A percentile compares a stretch with the other conserved stretches of the same genome.
These are phyloP conservation scores for Agapornis roseicollis DNA, from an alignment of 2,113 vertebrate species.

Conservation along the genomic window DNA sequence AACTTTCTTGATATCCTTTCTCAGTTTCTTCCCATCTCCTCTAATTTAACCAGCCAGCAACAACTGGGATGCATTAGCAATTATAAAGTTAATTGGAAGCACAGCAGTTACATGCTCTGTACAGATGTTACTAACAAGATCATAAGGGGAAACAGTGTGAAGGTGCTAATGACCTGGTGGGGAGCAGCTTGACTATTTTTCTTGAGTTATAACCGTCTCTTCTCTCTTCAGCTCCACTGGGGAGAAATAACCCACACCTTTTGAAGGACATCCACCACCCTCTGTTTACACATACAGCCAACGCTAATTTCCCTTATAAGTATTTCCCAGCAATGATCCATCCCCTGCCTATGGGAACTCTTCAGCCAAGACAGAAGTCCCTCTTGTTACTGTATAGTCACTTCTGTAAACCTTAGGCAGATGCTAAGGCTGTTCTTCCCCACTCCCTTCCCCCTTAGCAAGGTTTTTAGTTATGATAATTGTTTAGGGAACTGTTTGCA, in stretches of 20 bases:
- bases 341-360: neutral
- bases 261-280: neutral
- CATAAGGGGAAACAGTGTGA: neutral
- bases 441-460: neutral
- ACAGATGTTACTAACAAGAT: neutral
- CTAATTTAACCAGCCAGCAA: neutral
- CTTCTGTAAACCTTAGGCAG: neutral
- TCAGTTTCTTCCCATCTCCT: neutral
- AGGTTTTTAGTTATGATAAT: neutral
- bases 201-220: neutral
- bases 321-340: neutral
- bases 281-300: neutral
- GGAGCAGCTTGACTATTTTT: neutral
- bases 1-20: neutral
- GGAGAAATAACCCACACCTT: neutral
- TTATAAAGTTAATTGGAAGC: slow-evolving; percentile 7
- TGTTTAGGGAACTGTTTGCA: neutral
- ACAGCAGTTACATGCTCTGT: neutral
- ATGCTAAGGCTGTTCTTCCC: neutral
- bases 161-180: neutral
- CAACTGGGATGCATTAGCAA: neutral
- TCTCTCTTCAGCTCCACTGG: neutral
- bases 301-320: neutral
- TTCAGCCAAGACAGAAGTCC: neutral
- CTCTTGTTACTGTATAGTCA: neutral